Evolutionary conservation across 2,888 invertebrate genomes (phyloP).

Genomic region (Baronia brevicornis): DNA sequence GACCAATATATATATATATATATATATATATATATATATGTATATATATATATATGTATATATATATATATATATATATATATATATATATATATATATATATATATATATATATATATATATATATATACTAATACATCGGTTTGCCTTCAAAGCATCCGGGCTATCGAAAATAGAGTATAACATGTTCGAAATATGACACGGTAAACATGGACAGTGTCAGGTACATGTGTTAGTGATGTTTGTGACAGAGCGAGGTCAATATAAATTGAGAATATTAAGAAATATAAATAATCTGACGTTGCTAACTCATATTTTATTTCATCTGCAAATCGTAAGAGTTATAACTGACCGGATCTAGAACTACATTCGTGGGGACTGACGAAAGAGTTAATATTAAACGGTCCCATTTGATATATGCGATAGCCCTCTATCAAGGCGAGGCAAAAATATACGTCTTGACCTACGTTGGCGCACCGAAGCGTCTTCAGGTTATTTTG

Average conservation of each 20-base stretch:
- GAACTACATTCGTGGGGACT: conserved; percentile 37
- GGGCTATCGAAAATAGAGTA: conserved; percentile 9
- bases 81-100: too few relatives aligned
- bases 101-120: too few relatives aligned
- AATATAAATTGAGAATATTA: conserved; percentile 9
- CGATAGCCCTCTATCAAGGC: conserved; percentile 71
- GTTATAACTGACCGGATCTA: conserved; percentile 21
- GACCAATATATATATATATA: too few relatives aligned
- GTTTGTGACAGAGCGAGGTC: too few relatives aligned
- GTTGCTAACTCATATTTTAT: conserved; percentile 15
- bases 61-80: too few relatives aligned
- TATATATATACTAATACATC: conserved; percentile 10
- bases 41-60: too few relatives aligned
- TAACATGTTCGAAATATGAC: conserved; percentile 11
- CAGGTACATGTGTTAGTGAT: conserved; percentile 7
- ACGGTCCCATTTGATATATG: conserved; percentile 50
- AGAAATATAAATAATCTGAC: conserved; percentile 13
- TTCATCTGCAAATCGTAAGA: conserved; percentile 23
- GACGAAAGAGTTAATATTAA: conserved; percentile 70
- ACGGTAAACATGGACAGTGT: conserved; percentile 12
- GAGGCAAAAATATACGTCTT: conserved; percentile 67
- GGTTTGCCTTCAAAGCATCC: conserved; percentile 12
- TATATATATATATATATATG: too few relatives aligned
- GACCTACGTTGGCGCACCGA: conserved; percentile 60
- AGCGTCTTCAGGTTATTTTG: conserved; percentile 44